Evolutionary conservation across 1,140 invertebrate species (phyloP), one percentile per base, ranked within the genome.

Genomic region (Musca domestica): DNA sequence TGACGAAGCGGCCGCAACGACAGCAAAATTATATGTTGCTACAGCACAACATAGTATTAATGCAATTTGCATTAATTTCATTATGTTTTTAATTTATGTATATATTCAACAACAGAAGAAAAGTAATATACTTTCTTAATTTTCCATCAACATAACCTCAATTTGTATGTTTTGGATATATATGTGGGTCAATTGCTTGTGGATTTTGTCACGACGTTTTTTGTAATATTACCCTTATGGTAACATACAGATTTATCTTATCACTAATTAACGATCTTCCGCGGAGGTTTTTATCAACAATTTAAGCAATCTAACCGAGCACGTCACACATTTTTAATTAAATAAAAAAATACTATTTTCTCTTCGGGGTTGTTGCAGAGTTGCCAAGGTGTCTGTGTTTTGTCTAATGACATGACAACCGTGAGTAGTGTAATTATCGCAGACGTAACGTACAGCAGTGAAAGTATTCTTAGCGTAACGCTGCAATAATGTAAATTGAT

Each of bases 281-380:
- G 34, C 10, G 5, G 4, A 7, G 34, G 34, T 41, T 25, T 61
- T 61, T 61, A 61, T 61, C 56, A 19, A 20, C 34, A 15, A 19
- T 61, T 61, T 41, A 19, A 19, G 27, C 12, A 61, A 61, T 12
- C 27, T 34, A 61, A 61, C 19, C 6, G 27, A 61, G 56, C 56
- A 61, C 56, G 56, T 61, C 56, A 61, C 56, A 61, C 56, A 34
- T 19, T 34, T 61, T 61, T 61, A 61, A 61, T 61, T 61, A 61
- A 61, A 34, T 61, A 61, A 61, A 61, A 61, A 61, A 19, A 61
- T 41, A 2, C 12, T 41, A 10, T 41, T 12, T 41, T 12, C 10
- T 41, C 5, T 10, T 41, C 34, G 34, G 34, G 34, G 34, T 41
- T 10, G 34, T 41, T 41, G 4, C 5, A 41, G 2, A 41, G 34